Conservation (phyloP, 2,113 vertebrate genomes). For the Gulo gulo region DNA sequence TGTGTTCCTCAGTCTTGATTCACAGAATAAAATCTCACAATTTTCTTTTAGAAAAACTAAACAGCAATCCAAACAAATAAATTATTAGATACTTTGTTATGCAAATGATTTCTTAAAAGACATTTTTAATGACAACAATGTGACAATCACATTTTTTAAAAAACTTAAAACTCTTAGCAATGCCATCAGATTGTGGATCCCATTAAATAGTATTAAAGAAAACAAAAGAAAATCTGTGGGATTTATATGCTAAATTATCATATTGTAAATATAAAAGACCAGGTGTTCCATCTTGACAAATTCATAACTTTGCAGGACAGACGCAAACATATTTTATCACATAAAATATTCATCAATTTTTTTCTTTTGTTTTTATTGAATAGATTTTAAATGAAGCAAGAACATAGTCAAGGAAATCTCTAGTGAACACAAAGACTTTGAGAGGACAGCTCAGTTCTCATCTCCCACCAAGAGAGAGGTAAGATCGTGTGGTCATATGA, state of each 20-base stretch:
- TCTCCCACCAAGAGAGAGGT: not conserved
- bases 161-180: not conserved
- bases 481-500: not conserved
- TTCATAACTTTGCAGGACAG: not conserved
- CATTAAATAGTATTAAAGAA: not conserved
- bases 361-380: constrained; percentile 7
- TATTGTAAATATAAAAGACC: not conserved
- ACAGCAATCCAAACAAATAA: not conserved
- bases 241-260: not conserved
- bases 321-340: not conserved
- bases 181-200: not conserved
- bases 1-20: not conserved
- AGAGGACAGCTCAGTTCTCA: not conserved
- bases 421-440: not conserved
- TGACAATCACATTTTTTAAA: constrained; percentile 5
- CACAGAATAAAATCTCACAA: constrained; percentile 6
- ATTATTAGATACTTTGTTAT: constrained; percentile 28
- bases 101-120: not conserved
- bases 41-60: constrained; percentile 24
- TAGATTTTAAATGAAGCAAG: not conserved
- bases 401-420: not conserved
- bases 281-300: not conserved
- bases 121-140: constrained; percentile 1
- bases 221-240: not conserved
- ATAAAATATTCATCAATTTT: constrained; percentile 26